Base-by-base conservation (phyloP, 2,797 vertebrate species). In the Myotis pilosus region DNA sequence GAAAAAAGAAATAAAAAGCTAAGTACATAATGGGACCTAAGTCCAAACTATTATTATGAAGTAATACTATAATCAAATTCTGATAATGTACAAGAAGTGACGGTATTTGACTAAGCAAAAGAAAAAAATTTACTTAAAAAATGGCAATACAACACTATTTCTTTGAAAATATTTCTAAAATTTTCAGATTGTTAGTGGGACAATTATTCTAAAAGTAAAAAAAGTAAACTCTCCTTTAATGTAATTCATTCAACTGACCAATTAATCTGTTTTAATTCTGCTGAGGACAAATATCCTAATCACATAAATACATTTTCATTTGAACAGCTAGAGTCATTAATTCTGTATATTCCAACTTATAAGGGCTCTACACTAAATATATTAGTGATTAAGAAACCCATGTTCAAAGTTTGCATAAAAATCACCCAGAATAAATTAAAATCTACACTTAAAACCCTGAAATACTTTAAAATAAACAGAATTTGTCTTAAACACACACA, bases 391-490 rank as follows among this genome's bases (percentile, higher is more conserved):
- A 78, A 80, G 28, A 94, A 68, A 78, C 20, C n/a, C 12, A 81
- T 9, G 17, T 49, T 84, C 68, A 87, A 78, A 92, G 44, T 44
- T 28, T 74, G 28, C 71, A 71, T 0, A 82, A 44, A 94, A 33
- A 92, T 25, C 36, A 93, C n/a, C 64, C 71, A 91, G 15, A 92
- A 92, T 82, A 92, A 93, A 91, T 0, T 84, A 22, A 94, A 84
- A 87, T 69, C 68, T 84, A 90, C 10, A 82, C 78, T 81, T 86
- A 88, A 88, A 92, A 92, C 16, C 49, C 55, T 72, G 10, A 89
- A 92, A 66, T 53, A 88, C 22, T 84, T 92, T 51, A 87, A 95
- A 96, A 94, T 95, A 60, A 92, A 69, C 5, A 87, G 53, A 92
- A 47, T 44, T 69, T 81, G 17, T 69, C 36, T 87, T 95, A 4